Evolutionary conservation across 2,797 vertebrate species (phyloP).

Genomic region (Microchirus variegatus): DNA sequence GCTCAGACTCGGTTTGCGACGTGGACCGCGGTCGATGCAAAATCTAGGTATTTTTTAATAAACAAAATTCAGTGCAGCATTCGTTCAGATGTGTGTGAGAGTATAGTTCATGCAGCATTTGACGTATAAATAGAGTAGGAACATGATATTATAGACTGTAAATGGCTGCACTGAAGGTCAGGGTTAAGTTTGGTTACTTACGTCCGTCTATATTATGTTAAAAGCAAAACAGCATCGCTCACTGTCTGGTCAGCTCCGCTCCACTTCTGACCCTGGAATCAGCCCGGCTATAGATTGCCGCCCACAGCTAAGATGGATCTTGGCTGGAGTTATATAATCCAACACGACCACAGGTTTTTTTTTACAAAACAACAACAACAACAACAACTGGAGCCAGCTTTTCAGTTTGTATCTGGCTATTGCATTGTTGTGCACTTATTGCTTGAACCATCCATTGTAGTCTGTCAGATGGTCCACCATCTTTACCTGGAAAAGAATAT

Average conservation of each 20-base stretch:
- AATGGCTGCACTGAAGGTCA: background rate
- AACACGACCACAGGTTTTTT: background rate
- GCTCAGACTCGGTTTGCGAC: conserved; percentile 1
- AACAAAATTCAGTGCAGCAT: background rate
- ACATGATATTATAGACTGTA: background rate
- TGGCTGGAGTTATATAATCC: background rate
- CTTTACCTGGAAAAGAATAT: too few relatives aligned
- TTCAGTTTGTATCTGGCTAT: too few relatives aligned
- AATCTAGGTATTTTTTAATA: too few relatives aligned
- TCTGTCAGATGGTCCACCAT: too few relatives aligned
- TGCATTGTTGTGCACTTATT: background rate
- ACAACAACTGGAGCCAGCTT: too few relatives aligned
- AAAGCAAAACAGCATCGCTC: background rate
- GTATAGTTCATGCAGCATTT: background rate
- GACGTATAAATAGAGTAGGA: background rate
- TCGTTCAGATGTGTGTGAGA: too few relatives aligned
- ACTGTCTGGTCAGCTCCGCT: background rate
- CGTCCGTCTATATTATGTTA: background rate
- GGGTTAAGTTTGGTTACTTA: background rate
- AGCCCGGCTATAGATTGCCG: background rate
- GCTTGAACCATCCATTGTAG: too few relatives aligned
- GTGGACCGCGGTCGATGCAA: too few relatives aligned
- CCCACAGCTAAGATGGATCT: background rate
- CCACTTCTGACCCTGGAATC: background rate
- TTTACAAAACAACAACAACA: background rate